A percentile compares a stretch with the other conserved stretches of the same genome.
phyloP scores from a whole-genome alignment of 2,113 vertebrate genomes.

The Cavia aperea region DNA sequence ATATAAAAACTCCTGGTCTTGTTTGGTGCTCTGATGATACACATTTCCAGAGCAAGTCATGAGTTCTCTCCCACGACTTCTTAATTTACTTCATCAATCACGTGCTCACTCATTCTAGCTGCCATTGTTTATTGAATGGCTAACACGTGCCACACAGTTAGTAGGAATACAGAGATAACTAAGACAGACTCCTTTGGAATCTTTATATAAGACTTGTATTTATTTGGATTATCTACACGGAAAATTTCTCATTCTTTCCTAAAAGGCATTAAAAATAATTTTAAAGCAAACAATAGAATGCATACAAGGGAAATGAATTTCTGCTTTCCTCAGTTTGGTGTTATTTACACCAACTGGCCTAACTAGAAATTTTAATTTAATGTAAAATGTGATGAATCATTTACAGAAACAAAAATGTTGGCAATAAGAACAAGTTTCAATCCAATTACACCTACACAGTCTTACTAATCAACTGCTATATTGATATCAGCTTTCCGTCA shows the following conservation, averaged over 20 bases:
- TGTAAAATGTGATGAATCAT: conserved; percentile 31
- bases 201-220: conserved; percentile 6
- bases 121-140: not conserved
- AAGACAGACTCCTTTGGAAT: not conserved
- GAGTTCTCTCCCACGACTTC: not conserved
- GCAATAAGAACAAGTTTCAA: not conserved
- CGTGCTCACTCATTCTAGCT: not conserved
- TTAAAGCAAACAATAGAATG: conserved; percentile 11
- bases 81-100: not conserved
- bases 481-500: conserved; percentile 22
- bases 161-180: not conserved
- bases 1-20: not conserved
- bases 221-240: conserved; percentile 5
- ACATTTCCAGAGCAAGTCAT: not conserved
- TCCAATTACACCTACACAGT: conserved; percentile 10
- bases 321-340: not conserved
- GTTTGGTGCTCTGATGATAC: no score
- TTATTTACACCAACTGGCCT: conserved; percentile 26
- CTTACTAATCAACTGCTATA: not conserved
- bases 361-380: conserved; percentile 36
- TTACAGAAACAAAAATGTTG: conserved; percentile 49
- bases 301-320: not conserved
- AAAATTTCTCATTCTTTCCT: conserved; percentile 35
- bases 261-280: not conserved
- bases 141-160: not conserved